A percentile compares a stretch with the other conserved stretches of the same genome.
Conservation (phyloP, 1,140 invertebrate species). For the Drosophila sp. region DNA sequence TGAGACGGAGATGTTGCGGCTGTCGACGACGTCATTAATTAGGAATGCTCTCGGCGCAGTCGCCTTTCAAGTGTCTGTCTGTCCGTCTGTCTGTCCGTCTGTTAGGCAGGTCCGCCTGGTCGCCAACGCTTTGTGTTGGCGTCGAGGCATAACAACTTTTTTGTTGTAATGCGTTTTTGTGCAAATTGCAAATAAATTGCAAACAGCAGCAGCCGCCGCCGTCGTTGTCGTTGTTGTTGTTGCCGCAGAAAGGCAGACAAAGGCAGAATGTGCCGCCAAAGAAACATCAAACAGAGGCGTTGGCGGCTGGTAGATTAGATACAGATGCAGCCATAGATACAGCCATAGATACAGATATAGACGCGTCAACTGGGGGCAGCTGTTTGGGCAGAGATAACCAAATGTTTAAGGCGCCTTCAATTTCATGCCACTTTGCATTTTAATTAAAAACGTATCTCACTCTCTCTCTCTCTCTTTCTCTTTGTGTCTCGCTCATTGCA, state of each 20-base stretch:
- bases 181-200: constrained; percentile 83
- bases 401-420: constrained; percentile 56
- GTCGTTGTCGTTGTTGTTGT: constrained; percentile 17
- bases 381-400: neutral
- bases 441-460: constrained; percentile 69
- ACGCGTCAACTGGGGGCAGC: neutral
- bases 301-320: constrained; percentile 14
- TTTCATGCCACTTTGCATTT: constrained; percentile 82
- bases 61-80: constrained; percentile 61
- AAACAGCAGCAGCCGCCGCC: constrained; percentile 45
- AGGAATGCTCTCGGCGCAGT: constrained; percentile 66
- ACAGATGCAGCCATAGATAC: too few species aligned
- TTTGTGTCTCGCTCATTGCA: constrained; percentile 44
- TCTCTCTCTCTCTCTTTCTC: constrained; percentile 16
- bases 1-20: constrained; percentile 18
- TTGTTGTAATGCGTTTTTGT: constrained; percentile 69
- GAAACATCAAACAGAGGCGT: constrained; percentile 3
- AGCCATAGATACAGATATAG: too few species aligned
- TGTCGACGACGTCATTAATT: constrained; percentile 73
- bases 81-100: too few species aligned
- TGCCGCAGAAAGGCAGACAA: constrained; percentile 54
- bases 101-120: constrained; percentile 46
- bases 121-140: constrained; percentile 75
- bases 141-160: constrained; percentile 68
- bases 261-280: constrained; percentile 44